Conservation (phyloP, 2,888 invertebrate genomes). For the Hanleya hanleyi region DNA sequence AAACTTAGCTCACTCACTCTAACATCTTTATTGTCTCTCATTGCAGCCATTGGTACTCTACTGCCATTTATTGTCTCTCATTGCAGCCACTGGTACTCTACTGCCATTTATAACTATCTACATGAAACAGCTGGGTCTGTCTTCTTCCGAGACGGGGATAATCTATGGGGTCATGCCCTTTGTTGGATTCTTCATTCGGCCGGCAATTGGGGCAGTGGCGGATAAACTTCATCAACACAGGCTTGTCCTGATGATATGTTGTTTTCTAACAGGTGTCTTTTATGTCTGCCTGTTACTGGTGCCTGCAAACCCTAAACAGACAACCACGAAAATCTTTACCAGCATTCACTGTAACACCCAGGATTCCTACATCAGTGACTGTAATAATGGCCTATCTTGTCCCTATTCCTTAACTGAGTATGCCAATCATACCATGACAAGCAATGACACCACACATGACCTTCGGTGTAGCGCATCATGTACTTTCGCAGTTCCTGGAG, state of each 20-base stretch:
- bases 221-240: slow-evolving; percentile 87
- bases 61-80: too few relatives aligned
- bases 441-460: not conserved
- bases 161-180: slow-evolving; percentile 87
- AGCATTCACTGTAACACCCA: slow-evolving; percentile 50
- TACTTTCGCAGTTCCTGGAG: slow-evolving; percentile 23
- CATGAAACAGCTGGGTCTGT: slow-evolving; percentile 84
- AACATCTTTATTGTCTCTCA: not conserved
- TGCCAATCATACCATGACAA: slow-evolving; percentile 4
- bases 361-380: slow-evolving; percentile 57
- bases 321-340: slow-evolving; percentile 31
- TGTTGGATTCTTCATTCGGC: slow-evolving; percentile 85
- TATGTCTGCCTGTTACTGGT: slow-evolving; percentile 83
- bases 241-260: slow-evolving; percentile 85
- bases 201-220: slow-evolving; percentile 85
- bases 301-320: slow-evolving; percentile 47
- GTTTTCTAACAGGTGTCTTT: slow-evolving; percentile 84
- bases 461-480: slow-evolving; percentile 20
- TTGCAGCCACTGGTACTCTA: slow-evolving; percentile 86
- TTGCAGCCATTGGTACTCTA: not conserved
- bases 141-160: slow-evolving; percentile 82
- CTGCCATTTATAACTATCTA: slow-evolving; percentile 87
- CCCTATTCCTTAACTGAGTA: slow-evolving; percentile 16
- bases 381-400: slow-evolving; percentile 29
- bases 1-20: not conserved